These are phyloP conservation scores for Pemphredon lugubris DNA, from an alignment of 2,888 invertebrate genomes.

Conservation along the genomic window DNA sequence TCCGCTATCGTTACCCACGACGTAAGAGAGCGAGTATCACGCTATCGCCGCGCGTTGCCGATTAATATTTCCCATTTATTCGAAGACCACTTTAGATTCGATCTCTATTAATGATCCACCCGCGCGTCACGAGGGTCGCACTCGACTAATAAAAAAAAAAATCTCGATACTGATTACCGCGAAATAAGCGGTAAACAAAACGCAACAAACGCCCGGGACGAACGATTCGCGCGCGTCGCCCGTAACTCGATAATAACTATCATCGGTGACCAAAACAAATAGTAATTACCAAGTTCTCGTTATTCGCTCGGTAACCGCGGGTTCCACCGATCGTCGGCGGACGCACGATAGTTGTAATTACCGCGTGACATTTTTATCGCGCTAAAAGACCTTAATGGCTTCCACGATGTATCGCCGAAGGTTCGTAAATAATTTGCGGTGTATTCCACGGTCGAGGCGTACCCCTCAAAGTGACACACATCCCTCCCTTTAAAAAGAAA, in stretches of 20 bases:
- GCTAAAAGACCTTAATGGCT: constrained; percentile 33
- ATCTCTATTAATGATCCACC: neutral
- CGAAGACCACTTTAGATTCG: too few species aligned
- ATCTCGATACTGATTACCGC: neutral
- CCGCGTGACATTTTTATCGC: constrained; percentile 36
- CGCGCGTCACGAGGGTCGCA: neutral
- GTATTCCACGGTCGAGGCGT: constrained; percentile 4
- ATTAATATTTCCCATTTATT: neutral
- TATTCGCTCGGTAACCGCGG: neutral
- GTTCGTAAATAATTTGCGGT: constrained; percentile 7
- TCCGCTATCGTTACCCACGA: constrained; percentile 34
- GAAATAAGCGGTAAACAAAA: neutral
- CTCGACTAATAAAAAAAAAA: neutral
- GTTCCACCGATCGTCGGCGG: constrained; percentile 9
- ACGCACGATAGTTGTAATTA: constrained; percentile 45
- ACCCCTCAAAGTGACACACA: constrained; percentile 13
- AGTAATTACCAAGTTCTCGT: constrained; percentile 43
- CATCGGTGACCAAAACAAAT: constrained; percentile 30
- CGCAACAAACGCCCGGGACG: too few species aligned
- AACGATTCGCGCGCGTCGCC: constrained; percentile 26
- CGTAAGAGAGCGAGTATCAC: constrained; percentile 21
- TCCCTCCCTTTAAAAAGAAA: neutral
- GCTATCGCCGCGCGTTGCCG: neutral
- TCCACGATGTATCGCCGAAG: constrained; percentile 4
- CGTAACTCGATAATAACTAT: constrained; percentile 54